A percentile compares a stretch with the other conserved stretches of the same genome.
phyloP scores from a whole-genome alignment of 2,888 invertebrate species.

The Drosophila anceps region DNA sequence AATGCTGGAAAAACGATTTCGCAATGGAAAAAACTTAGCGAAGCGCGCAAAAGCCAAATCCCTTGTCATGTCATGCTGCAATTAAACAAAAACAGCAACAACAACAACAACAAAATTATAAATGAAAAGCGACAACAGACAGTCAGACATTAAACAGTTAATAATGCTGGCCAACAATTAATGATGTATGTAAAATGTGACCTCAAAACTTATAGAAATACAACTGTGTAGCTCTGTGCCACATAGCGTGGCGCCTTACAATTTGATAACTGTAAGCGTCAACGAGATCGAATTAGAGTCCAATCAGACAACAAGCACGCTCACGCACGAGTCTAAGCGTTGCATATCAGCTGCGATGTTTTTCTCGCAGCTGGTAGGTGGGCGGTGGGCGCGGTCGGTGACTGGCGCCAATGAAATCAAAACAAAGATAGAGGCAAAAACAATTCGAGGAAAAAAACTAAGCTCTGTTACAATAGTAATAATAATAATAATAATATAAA shows the following conservation, averaged over 20 bases:
- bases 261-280: constrained; percentile 51
- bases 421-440: constrained; percentile 59
- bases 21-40: constrained; percentile 65
- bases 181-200: constrained; percentile 29
- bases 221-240: constrained; percentile 35
- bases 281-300: constrained; percentile 47
- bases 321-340: background rate
- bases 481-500: background rate
- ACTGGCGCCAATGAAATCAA: constrained; percentile 67
- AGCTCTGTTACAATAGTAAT: background rate
- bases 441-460: constrained; percentile 36
- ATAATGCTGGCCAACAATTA: constrained; percentile 35
- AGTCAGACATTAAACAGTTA: constrained; percentile 18
- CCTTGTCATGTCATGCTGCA: constrained; percentile 79
- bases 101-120: constrained; percentile 9
- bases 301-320: constrained; percentile 46
- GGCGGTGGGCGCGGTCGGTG: constrained; percentile 2
- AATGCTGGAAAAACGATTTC: constrained; percentile 67
- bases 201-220: constrained; percentile 22
- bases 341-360: constrained; percentile 24
- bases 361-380: constrained; percentile 16
- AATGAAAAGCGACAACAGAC: constrained; percentile 54
- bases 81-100: constrained; percentile 44
- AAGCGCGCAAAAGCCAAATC: constrained; percentile 64
- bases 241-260: constrained; percentile 24